These are phyloP conservation scores for Calcarius lapponicus DNA, from an alignment of 2,797 vertebrate species.

Conservation along the genomic window DNA sequence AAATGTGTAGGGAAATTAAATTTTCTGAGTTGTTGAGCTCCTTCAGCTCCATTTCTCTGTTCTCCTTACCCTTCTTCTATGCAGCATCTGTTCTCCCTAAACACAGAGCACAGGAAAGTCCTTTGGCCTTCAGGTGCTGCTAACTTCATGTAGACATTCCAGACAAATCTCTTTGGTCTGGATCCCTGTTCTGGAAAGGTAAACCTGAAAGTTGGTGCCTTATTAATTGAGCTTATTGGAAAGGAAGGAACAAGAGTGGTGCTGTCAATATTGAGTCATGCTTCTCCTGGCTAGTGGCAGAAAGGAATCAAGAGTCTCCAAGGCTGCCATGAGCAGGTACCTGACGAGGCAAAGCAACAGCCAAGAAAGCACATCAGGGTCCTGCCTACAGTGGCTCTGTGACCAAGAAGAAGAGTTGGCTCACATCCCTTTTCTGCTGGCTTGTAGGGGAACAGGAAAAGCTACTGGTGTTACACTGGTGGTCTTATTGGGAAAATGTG, in stretches of 20 bases:
- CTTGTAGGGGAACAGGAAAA: background rate
- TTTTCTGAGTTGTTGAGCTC: background rate
- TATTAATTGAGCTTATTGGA: background rate
- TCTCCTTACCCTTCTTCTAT: background rate
- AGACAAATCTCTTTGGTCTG: background rate
- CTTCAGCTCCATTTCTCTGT: background rate
- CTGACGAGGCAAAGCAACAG: background rate
- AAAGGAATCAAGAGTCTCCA: background rate
- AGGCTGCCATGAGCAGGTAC: background rate
- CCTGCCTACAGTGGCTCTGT: background rate
- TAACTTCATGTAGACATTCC: background rate
- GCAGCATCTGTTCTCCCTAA: background rate
- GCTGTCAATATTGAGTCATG: background rate
- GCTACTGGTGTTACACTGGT: background rate
- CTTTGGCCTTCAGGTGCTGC: background rate
- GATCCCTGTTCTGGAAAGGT: background rate
- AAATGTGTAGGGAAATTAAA: background rate
- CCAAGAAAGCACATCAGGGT: background rate
- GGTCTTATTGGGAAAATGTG: background rate
- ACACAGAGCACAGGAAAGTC: background rate
- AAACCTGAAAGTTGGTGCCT: background rate
- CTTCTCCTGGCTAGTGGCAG: background rate
- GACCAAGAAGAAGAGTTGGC: background rate
- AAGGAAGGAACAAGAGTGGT: background rate
- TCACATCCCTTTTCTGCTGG: background rate